Base-by-base conservation (phyloP, 1,140 invertebrate species). In the Saccostrea glomerata region DNA sequence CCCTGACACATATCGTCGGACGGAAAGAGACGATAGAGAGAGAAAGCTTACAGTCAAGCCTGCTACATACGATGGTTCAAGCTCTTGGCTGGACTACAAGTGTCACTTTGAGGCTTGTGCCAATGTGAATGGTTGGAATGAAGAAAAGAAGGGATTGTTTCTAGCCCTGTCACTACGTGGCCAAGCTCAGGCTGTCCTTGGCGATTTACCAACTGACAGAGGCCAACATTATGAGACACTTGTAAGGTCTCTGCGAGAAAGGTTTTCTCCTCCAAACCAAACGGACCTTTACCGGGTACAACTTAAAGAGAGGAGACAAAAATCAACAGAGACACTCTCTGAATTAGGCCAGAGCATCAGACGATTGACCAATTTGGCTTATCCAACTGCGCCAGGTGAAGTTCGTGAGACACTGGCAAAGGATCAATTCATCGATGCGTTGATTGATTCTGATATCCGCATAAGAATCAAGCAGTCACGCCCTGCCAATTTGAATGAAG, bases 231-330 rank as follows among this genome's bases (percentile, higher is more conserved):
- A 70, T 40, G 56, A 40, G 23, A 30, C 20, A 13, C 30, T 85
- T 15, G 84, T 85, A 17, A 63, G 54, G 36, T 30, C 84, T 4
- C 58, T 85, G 36, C n/a, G 82, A 73, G 87, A 88, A 60, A 54
- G 87, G 23, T 88, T 88, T 88, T 15, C 87, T 47, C 40, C 40
- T 47, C 40, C 87, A 12, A 88, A 83, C 30, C 84, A 88, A 77
- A 88, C 87, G n/a, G 87, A 88, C 23, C 70, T 88, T 15, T 88
- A 88, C 56, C 73, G 84, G 25, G 83, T 82, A 63, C 83, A 88
- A 40, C 55, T 88, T 13, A 73, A n/a, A 47, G 87, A 88, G 77
- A 54, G 66, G 23, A 17, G 66, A n/a, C 83, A 85, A 47, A n/a
- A 56, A 47, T 17, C 87, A 36, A 23, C 84, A 7, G 73, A 87